Conservation (phyloP, 2,113 vertebrate species). For the Thalassoma bifasciatum region DNA sequence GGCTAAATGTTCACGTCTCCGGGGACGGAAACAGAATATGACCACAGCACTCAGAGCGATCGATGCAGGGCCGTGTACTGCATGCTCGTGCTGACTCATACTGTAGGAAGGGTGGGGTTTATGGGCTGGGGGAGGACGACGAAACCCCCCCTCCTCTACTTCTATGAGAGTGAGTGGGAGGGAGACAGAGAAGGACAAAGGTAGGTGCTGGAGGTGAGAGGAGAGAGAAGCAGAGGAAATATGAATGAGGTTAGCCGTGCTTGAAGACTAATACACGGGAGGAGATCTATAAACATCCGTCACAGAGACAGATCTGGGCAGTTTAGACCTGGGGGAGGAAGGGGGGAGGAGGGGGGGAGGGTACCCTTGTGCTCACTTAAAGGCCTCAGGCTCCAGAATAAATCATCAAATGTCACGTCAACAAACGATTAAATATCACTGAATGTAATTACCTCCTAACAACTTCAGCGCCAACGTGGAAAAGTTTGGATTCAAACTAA, state of each 20-base stretch:
- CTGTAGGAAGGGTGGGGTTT: neutral
- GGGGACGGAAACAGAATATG: constrained; percentile 33
- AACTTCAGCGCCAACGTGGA: no score
- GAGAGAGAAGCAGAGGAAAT: constrained; percentile 1
- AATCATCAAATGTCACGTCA: neutral
- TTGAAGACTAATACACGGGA: constrained; percentile 2
- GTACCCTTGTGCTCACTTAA: neutral
- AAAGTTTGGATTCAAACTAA: no score
- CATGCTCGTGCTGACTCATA: constrained; percentile 64
- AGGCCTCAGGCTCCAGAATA: constrained; percentile 13
- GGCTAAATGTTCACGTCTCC: constrained; percentile 24
- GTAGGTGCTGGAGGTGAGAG: constrained; percentile 24
- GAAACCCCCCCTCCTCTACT: no score
- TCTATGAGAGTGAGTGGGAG: constrained; percentile 20
- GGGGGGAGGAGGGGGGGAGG: constrained; percentile 5
- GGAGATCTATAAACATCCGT: constrained; percentile 18
- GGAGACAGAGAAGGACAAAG: constrained; percentile 40
- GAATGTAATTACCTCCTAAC: no score
- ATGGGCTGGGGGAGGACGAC: neutral
- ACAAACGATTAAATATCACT: no score
- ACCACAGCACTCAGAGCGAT: constrained; percentile 55
- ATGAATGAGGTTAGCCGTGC: constrained; percentile 36
- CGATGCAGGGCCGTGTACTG: constrained; percentile 42
- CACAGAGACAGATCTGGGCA: constrained; percentile 26
- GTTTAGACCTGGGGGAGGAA: neutral